Conservation (phyloP, 1,140 invertebrate species). For the Conopomorpha cramerella region DNA sequence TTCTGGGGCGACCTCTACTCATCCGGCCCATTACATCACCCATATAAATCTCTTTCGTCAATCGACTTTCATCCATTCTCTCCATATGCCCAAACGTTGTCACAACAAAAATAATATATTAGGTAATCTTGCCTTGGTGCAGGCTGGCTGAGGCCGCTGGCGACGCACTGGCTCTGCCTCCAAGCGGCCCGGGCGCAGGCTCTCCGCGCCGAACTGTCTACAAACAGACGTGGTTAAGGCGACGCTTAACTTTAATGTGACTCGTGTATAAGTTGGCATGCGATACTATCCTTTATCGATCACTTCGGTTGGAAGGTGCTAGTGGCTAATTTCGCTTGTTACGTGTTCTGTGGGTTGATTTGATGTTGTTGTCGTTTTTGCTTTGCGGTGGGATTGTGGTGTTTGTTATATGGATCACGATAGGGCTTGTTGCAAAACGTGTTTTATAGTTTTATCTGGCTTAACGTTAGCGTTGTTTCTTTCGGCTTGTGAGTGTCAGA, state of each 20-base stretch:
- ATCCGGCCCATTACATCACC: neutral
- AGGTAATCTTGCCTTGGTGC: conserved; percentile 40
- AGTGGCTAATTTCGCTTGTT: no score
- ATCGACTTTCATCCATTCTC: neutral
- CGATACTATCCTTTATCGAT: no score
- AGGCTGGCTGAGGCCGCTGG: conserved; percentile 68
- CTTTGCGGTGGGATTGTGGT: neutral
- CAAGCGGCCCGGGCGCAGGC: conserved; percentile 74
- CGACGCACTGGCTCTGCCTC: conserved; percentile 77
- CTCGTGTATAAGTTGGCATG: no score
- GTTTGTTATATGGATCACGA: no score
- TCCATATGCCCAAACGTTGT: neutral
- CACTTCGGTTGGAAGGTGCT: no score
- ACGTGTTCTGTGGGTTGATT: neutral
- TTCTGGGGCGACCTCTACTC: no score
- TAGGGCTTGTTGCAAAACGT: no score
- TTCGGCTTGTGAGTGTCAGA: no score
- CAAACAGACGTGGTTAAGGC: conserved; percentile 66
- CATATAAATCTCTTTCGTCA: neutral
- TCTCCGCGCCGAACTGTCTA: conserved; percentile 79
- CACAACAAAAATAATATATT: neutral
- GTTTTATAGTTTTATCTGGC: no score
- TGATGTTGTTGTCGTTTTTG: neutral
- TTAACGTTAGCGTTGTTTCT: no score
- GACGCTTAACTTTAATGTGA: conserved; percentile 20